These are phyloP conservation scores for Anas platyrhynchos DNA, from an alignment of 2,113 vertebrate genomes.

Conservation along the genomic window DNA sequence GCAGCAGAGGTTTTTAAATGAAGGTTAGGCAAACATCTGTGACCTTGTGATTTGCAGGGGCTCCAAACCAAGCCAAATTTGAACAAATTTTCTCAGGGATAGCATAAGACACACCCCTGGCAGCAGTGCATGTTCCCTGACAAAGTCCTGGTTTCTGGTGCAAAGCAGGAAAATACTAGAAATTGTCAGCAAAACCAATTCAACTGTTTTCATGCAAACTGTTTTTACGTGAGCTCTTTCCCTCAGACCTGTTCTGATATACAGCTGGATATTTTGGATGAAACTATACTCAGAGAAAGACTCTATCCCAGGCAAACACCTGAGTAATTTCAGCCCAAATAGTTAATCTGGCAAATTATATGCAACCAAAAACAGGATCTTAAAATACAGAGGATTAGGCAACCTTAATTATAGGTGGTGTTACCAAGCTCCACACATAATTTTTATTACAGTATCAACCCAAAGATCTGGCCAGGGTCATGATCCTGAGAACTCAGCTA, in stretches of 20 bases:
- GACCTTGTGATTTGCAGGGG: neutral
- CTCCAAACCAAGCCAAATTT: neutral
- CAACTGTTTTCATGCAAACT: neutral
- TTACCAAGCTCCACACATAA: neutral
- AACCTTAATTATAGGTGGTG: conserved; percentile 41
- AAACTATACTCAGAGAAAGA: neutral
- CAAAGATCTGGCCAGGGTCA: neutral
- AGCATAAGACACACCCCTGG: neutral
- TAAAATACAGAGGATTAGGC: conserved; percentile 53
- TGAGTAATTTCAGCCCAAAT: conserved; percentile 15
- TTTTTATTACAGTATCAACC: conserved; percentile 43
- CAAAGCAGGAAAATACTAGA: neutral
- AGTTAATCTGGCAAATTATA: conserved; percentile 48
- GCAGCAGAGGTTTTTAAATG: neutral
- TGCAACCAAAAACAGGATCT: conserved; percentile 5
- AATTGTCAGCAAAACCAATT: neutral
- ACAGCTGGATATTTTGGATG: neutral
- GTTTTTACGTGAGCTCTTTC: neutral
- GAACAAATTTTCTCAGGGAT: neutral
- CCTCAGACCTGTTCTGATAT: neutral
- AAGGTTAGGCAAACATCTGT: conserved; percentile 24
- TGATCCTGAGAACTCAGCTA: neutral
- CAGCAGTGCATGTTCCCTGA: neutral
- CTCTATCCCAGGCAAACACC: neutral
- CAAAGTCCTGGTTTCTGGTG: neutral